phyloP scores from a whole-genome alignment of 2,113 vertebrate species.

The Alethe castanea region DNA sequence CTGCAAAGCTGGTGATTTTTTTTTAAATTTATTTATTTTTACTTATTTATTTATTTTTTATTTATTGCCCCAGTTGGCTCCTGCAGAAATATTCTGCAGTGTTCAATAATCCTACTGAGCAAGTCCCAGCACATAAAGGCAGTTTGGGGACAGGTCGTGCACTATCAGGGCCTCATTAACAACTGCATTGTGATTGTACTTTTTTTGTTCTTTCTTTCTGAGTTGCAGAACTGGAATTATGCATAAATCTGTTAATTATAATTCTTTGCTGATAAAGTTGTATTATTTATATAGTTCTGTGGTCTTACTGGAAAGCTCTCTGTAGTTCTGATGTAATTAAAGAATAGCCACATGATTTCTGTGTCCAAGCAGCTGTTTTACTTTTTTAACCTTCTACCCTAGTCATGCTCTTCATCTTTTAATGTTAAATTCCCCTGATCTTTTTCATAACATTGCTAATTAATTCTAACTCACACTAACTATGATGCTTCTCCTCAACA shows the following conservation, averaged over 20 bases:
- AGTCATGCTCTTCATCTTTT: neutral
- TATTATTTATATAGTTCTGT: neutral
- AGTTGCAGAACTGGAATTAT: neutral
- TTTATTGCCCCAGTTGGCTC: neutral
- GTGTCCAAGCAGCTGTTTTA: neutral
- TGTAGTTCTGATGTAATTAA: constrained; percentile 18
- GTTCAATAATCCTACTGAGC: neutral
- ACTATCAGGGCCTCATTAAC: neutral
- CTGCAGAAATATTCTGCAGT: neutral
- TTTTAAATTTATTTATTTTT: too few relatives aligned
- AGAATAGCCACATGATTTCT: neutral
- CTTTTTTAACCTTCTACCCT: neutral
- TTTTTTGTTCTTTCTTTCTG: neutral
- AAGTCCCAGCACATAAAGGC: neutral
- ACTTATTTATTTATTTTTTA: too few relatives aligned
- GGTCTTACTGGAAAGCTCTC: neutral
- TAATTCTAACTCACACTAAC: neutral
- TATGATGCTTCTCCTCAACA: neutral
- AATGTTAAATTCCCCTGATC: neutral
- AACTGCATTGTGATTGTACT: neutral
- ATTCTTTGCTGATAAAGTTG: neutral
- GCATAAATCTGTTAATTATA: neutral
- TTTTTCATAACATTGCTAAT: neutral
- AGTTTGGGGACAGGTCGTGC: neutral
- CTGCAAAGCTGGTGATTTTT: neutral